A percentile compares a stretch with the other conserved stretches of the same genome.
Evolutionary conservation across 2,888 invertebrate genomes (phyloP).

Genomic region (Linnaemya vulpina): DNA sequence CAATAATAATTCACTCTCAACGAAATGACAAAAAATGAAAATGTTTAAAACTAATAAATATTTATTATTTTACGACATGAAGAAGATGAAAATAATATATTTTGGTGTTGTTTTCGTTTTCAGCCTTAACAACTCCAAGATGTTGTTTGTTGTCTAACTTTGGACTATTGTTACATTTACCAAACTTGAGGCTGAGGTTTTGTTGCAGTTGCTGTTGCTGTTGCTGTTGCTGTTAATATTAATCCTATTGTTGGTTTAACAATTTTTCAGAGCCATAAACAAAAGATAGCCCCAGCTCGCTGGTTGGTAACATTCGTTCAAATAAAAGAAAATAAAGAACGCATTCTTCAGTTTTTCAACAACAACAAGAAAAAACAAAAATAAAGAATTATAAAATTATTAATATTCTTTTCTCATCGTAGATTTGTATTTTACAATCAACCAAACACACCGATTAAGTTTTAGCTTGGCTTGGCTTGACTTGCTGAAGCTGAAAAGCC

Average conservation of each 20-base stretch:
- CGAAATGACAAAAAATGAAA: slow-evolving; percentile 52
- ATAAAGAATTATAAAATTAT: slow-evolving; percentile 63
- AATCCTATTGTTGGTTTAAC: slow-evolving; percentile 72
- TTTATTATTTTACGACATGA: slow-evolving; percentile 73
- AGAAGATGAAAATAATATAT: slow-evolving; percentile 34
- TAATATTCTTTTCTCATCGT: slow-evolving; percentile 46
- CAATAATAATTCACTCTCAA: slow-evolving; percentile 53
- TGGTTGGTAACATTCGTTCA: slow-evolving; percentile 35
- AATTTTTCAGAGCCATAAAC: slow-evolving; percentile 71
- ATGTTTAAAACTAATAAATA: slow-evolving; percentile 73
- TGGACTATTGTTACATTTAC: slow-evolving; percentile 27
- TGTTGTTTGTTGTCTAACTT: slow-evolving; percentile 38
- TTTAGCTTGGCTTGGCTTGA: background rate
- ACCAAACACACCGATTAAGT: slow-evolving; percentile 16
- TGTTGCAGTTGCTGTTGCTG: slow-evolving; percentile 57
- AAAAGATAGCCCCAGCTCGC: slow-evolving; percentile 34
- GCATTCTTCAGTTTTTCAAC: slow-evolving; percentile 58
- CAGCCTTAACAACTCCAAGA: slow-evolving; percentile 26
- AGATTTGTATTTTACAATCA: slow-evolving; percentile 11
- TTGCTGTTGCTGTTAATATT: slow-evolving; percentile 65
- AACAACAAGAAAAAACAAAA: background rate
- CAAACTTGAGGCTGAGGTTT: slow-evolving; percentile 19
- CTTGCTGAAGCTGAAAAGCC: slow-evolving; percentile 37
- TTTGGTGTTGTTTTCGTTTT: slow-evolving; percentile 4
- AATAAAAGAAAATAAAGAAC: slow-evolving; percentile 31